A percentile compares a stretch with the other conserved stretches of the same genome.
These are phyloP conservation scores for Catalaphyllia jardinei DNA, from an alignment of 64 coral and sea anemone genomes.

Conservation along the genomic window DNA sequence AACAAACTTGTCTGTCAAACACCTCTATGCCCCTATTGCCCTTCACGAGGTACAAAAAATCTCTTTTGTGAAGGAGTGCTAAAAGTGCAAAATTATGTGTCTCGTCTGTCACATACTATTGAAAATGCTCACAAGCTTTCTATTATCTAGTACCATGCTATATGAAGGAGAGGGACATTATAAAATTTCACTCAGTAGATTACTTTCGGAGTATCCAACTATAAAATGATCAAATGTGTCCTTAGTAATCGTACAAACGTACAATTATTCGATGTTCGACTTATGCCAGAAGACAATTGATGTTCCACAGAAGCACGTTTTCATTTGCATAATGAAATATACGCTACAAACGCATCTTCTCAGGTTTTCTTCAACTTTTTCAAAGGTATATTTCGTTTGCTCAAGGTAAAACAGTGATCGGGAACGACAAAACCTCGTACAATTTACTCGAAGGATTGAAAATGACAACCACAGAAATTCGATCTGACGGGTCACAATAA, in stretches of 20 bases:
- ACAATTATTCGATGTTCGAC: slow-evolving; percentile 25
- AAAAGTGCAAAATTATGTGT: too few relatives aligned
- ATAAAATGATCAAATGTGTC: too few relatives aligned
- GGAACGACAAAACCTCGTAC: not conserved
- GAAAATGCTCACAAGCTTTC: not conserved
- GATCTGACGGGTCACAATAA: not conserved
- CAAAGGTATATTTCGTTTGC: not conserved
- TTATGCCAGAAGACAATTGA: not conserved
- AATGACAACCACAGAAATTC: not conserved
- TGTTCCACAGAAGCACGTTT: slow-evolving; percentile 38
- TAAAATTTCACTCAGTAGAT: not conserved
- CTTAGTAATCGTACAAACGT: not conserved
- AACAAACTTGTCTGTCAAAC: too few relatives aligned
- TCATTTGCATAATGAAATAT: slow-evolving; percentile 47
- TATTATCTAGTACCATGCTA: not conserved
- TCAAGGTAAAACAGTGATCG: not conserved
- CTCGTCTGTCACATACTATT: too few relatives aligned
- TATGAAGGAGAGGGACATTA: not conserved
- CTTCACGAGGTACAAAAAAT: not conserved
- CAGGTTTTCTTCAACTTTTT: not conserved
- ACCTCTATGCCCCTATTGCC: not conserved
- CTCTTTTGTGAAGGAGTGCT: not conserved
- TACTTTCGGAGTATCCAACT: not conserved
- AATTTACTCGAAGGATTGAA: not conserved
- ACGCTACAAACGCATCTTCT: not conserved